Conservation (phyloP, 1,140 invertebrate species). For the Phenacoccus solenopsis region DNA sequence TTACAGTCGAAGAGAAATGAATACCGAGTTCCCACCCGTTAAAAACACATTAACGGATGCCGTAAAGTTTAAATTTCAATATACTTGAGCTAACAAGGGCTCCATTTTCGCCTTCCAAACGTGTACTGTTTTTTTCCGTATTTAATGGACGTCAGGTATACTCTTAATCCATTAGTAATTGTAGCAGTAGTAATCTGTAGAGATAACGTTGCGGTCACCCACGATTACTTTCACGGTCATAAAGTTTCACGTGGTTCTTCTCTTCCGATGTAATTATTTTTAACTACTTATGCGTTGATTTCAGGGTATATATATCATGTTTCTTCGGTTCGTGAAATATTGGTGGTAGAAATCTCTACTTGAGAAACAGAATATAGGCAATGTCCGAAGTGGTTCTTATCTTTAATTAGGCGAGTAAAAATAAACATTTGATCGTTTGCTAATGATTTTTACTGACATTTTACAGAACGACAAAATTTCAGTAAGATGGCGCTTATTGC, state of each 20-base stretch:
- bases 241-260: constrained; percentile 6
- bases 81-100: constrained; percentile 4
- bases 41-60: constrained; percentile 12
- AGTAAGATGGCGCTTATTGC: no score
- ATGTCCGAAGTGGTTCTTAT: no score
- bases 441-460: no score
- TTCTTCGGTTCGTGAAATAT: no score
- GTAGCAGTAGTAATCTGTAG: constrained; percentile 9
- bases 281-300: not conserved
- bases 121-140: not conserved
- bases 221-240: not conserved
- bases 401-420: no score
- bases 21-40: constrained; percentile 2
- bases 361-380: no score
- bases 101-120: not conserved
- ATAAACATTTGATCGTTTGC: no score
- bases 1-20: not conserved
- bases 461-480: no score
- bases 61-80: constrained; percentile 6
- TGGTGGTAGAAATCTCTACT: no score
- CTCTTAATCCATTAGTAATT: constrained; percentile 15
- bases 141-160: constrained; percentile 5
- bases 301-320: no score
- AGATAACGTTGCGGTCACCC: constrained; percentile 12
- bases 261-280: not conserved